Base-by-base conservation (phyloP, 2,797 vertebrate genomes). In the Florisuga fusca region DNA sequence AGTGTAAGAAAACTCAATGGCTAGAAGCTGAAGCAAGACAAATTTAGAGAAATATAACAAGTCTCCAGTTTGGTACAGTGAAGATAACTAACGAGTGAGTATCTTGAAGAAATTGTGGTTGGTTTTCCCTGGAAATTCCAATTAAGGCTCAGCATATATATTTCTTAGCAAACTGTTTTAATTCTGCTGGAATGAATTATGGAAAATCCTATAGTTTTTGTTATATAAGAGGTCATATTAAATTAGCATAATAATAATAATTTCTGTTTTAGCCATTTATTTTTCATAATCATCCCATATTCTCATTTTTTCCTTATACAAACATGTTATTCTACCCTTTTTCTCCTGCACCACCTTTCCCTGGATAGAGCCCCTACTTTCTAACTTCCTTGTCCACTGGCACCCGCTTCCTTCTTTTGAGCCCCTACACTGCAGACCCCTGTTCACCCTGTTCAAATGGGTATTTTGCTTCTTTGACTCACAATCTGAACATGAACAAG, bases 1-100 rank as follows among this genome's bases (percentile, higher is more conserved):
- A 91, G 59, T 76, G 48, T 94, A 94, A 88, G 51, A 88, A 84
- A 95, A 90, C 91, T 93, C 63, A 84, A 0, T 43, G 34, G 9
- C 55, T 94, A 69, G 25, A 93, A 94, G 51, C 38, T 78, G 46
- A 94, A 92, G 61, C 50, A 91, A 83, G 61, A 51, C 36, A 83
- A 93, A 94, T 88, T 91, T 90, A 84, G 48, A 84, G 26, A 72
- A 76, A 73, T 48, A 83, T 78, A 90, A 94, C 62, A 94, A 91
- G 50, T 69, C 38, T 81, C 12, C 31, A 45, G 15, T 81, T 54
- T 78, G 93, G 80, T 91, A 54, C 29, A 84, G 19, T 51, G 46
- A 72, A 48, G 43, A 68, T 78, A 88, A 86, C 90, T 91, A 91
- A 58, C 69, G 66, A 78, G 21, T 45, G 73, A 75, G 26, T 55